phyloP scores from a whole-genome alignment of 1,140 invertebrate genomes.

The Brachionus paranguensis region DNA sequence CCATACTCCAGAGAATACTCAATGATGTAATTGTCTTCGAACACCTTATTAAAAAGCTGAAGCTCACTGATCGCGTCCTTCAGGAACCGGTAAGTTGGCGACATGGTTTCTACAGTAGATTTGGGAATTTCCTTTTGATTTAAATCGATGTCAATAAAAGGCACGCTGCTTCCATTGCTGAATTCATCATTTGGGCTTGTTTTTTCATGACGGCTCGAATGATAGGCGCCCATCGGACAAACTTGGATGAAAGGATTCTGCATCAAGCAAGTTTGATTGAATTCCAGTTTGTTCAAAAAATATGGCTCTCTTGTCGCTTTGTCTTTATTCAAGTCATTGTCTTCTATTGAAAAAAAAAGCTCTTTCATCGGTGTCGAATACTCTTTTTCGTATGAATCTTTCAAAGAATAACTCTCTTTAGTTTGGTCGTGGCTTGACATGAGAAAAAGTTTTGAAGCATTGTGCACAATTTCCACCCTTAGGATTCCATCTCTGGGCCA shows the following conservation, averaged over 20 bases:
- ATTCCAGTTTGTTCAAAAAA: not conserved
- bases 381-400: constrained; percentile 55
- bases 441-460: constrained; percentile 51
- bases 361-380: constrained; percentile 45
- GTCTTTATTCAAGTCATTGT: not conserved
- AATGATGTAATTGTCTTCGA: constrained; percentile 86
- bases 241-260: not conserved
- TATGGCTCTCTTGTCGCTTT: not conserved
- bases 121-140: constrained; percentile 33
- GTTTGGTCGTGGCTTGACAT: not conserved
- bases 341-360: not conserved
- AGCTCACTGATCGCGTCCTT: constrained; percentile 12
- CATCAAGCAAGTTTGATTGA: not conserved
- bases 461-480: constrained; percentile 83
- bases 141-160: not conserved
- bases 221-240: not conserved
- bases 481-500: constrained; percentile 94
- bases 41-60: constrained; percentile 30
- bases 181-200: not conserved
- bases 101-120: constrained; percentile 30
- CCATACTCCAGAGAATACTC: constrained; percentile 97
- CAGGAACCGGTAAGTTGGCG: not conserved
- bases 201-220: not conserved
- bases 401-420: constrained; percentile 47
- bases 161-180: not conserved